Evolutionary conservation across 92 coral and sea anemone genomes (phyloP).

Genomic region (Galaxea fascicularis): DNA sequence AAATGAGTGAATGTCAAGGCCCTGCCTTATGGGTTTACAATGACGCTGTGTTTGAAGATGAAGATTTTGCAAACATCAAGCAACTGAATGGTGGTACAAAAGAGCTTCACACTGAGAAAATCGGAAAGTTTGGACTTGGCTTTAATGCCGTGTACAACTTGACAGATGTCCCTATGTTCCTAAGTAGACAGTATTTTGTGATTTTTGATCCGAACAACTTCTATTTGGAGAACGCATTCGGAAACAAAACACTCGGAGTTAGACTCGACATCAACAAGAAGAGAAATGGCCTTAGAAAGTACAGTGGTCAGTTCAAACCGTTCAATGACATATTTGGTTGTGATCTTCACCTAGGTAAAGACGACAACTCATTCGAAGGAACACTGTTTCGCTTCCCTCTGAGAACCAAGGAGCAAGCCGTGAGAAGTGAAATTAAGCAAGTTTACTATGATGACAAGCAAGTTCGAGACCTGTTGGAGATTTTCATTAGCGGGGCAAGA

Average conservation of each 20-base stretch:
- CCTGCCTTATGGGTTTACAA: constrained; percentile 96
- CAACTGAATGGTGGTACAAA: constrained; percentile 91
- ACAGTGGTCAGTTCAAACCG: constrained; percentile 84
- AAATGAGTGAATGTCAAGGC: constrained; percentile 88
- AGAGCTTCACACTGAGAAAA: constrained; percentile 77
- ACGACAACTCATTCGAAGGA: constrained; percentile 70
- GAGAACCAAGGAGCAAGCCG: constrained; percentile 78
- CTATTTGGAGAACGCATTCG: constrained; percentile 79
- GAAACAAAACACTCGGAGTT: constrained; percentile 80
- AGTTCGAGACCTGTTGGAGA: constrained; percentile 69
- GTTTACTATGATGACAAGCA: constrained; percentile 69
- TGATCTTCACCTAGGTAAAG: constrained; percentile 61
- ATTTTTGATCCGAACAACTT: constrained; percentile 88
- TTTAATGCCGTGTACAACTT: constrained; percentile 93
- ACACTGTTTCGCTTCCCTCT: constrained; percentile 92
- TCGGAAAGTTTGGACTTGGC: constrained; percentile 97
- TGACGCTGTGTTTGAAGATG: constrained; percentile 81
- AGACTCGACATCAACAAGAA: constrained; percentile 68
- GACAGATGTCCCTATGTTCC: constrained; percentile 94
- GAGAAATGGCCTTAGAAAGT: constrained; percentile 44
- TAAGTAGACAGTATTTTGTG: constrained; percentile 77
- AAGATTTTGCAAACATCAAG: constrained; percentile 87
- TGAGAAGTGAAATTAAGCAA: constrained; percentile 77
- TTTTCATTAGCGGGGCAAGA: constrained; percentile 73
- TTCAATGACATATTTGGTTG: constrained; percentile 89